Evolutionary conservation across 2,797 vertebrate species (phyloP).

Genomic region (Crocodylus rhombifer): DNA sequence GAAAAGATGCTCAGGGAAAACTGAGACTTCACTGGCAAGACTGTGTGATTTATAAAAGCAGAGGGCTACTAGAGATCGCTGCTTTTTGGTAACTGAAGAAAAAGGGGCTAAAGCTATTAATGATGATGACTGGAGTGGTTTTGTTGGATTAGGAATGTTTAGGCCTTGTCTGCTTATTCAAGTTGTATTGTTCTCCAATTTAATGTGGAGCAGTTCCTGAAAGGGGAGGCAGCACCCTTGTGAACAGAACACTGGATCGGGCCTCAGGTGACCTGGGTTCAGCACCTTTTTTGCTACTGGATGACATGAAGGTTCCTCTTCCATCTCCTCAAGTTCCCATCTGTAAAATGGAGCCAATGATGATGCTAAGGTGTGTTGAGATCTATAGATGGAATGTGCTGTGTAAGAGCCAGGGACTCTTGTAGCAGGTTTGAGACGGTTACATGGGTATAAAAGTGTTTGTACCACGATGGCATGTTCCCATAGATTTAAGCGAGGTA

Average conservation of each 20-base stretch:
- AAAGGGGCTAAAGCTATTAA: neutral
- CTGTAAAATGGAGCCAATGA: no score
- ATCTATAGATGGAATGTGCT: fast-evolving
- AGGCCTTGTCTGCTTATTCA: no score
- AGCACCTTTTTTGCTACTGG: no score
- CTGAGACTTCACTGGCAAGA: no score
- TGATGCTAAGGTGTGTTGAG: no score
- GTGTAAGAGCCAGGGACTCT: neutral
- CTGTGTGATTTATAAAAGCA: neutral
- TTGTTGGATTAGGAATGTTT: neutral
- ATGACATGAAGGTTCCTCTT: no score
- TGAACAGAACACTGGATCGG: no score
- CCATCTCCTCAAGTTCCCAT: no score
- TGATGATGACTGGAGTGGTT: neutral
- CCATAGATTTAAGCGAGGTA: neutral
- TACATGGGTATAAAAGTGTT: neutral
- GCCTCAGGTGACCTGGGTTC: no score
- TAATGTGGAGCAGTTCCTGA: no score
- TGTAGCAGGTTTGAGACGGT: neutral
- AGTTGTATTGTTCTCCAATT: no score
- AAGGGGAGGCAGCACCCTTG: no score
- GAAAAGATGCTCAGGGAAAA: neutral
- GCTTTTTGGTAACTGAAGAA: neutral
- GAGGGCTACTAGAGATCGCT: neutral
- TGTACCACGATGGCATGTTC: neutral